Evolutionary conservation across 2,888 invertebrate species (phyloP).

Genomic region (Sinodicranocentrus sp.): DNA sequence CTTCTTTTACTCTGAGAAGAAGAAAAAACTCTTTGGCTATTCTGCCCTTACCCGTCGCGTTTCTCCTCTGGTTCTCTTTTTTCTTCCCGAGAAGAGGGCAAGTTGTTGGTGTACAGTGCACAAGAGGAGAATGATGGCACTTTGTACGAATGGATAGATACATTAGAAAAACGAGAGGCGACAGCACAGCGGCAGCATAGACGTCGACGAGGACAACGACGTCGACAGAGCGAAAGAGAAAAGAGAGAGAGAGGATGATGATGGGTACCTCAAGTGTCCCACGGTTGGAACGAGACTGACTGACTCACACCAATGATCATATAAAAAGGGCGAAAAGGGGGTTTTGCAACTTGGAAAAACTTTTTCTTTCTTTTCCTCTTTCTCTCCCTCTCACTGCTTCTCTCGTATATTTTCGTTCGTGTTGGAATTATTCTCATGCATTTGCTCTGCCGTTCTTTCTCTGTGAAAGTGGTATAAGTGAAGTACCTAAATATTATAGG

Average conservation of each 20-base stretch:
- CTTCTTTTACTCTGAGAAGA: conserved; percentile 11
- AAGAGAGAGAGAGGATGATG: conserved; percentile 53
- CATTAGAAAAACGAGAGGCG: conserved; percentile 61
- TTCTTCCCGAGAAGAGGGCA: conserved; percentile 1
- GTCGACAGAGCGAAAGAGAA: conserved; percentile 41
- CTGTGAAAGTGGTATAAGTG: neutral
- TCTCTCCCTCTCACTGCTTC: no score
- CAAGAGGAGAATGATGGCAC: conserved; percentile 47
- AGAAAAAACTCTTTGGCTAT: no score
- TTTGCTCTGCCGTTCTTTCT: conserved; percentile 14
- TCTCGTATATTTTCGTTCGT: conserved; percentile 59
- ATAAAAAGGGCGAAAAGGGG: conserved; percentile 68
- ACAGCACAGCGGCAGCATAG: conserved; percentile 44
- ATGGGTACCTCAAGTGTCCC: conserved; percentile 76
- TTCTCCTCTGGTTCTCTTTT: neutral
- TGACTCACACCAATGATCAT: conserved; percentile 70
- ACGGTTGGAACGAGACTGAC: conserved; percentile 76
- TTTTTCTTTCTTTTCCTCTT: conserved; percentile 38
- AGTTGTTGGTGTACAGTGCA: conserved; percentile 23
- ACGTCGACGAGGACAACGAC: conserved; percentile 54
- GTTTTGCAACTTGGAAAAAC: conserved; percentile 70
- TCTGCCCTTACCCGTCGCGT: conserved; percentile 18
- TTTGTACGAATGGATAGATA: conserved; percentile 63
- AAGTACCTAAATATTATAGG: neutral
- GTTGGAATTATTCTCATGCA: conserved; percentile 35